A percentile compares a stretch with the other conserved stretches of the same genome.
Evolutionary conservation across 2,113 vertebrate species (phyloP).

Genomic region (Melanerpes formicivorus): DNA sequence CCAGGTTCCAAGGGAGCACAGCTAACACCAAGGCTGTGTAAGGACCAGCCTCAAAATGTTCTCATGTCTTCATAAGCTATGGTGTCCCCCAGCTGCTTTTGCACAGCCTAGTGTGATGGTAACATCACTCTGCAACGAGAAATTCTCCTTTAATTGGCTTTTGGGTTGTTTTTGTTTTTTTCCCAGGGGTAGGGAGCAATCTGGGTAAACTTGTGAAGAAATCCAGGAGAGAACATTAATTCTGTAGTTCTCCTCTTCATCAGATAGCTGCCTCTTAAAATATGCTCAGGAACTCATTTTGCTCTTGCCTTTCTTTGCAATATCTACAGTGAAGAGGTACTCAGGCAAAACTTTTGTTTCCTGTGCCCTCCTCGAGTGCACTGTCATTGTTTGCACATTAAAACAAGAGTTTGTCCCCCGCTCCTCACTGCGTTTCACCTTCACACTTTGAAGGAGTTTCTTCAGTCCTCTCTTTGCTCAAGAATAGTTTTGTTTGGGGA

Average conservation of each 20-base stretch:
- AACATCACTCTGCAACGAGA: not conserved
- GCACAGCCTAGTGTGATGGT: too few relatives aligned
- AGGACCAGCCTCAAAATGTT: not conserved
- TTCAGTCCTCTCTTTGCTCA: not conserved
- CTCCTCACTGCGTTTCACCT: constrained; percentile 9
- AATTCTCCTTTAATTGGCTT: not conserved
- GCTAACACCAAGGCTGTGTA: not conserved
- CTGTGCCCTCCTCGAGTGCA: not conserved
- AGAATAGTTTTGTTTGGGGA: not conserved
- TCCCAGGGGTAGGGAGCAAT: not conserved
- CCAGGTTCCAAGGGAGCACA: not conserved
- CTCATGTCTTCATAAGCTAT: not conserved
- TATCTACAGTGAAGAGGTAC: not conserved
- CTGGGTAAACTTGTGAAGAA: not conserved
- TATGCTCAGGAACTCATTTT: constrained; percentile 2
- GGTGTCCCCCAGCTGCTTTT: not conserved
- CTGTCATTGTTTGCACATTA: not conserved
- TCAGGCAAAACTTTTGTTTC: not conserved
- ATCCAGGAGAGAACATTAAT: not conserved
- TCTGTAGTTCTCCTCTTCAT: constrained; percentile 8
- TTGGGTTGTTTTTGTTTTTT: not conserved
- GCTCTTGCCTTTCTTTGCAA: not conserved
- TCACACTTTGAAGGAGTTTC: not conserved
- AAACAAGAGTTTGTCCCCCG: not conserved
- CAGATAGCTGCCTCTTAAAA: constrained; percentile 34